A percentile compares a stretch with the other conserved stretches of the same genome.
These are phyloP conservation scores for Bombus huntii DNA, from an alignment of 1,140 invertebrate genomes.

Conservation along the genomic window DNA sequence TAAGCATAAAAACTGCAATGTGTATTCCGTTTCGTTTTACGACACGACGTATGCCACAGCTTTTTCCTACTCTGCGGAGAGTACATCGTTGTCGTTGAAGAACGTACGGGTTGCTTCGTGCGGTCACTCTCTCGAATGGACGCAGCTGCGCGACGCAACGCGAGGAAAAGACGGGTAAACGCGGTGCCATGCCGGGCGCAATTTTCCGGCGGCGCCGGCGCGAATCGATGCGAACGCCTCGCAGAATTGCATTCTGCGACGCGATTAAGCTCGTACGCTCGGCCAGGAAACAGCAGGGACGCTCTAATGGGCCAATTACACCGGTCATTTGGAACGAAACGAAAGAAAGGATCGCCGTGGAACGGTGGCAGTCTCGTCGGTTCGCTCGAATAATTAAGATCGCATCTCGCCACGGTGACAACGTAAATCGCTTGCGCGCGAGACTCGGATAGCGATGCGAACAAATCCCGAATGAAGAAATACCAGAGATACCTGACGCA, in stretches of 20 bases:
- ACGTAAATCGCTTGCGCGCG: conserved; percentile 34
- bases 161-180: neutral
- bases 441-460: no score
- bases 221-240: conserved; percentile 52
- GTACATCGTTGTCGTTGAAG: neutral
- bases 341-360: conserved; percentile 19
- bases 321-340: conserved; percentile 62
- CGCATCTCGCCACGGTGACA: conserved; percentile 62
- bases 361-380: neutral
- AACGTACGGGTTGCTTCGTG: neutral
- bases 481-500: neutral
- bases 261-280: conserved; percentile 24
- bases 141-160: neutral
- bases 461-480: neutral
- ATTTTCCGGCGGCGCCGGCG: conserved; percentile 37
- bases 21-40: conserved; percentile 22
- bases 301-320: conserved; percentile 74
- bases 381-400: conserved; percentile 72
- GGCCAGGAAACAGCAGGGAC: conserved; percentile 39
- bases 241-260: conserved; percentile 49
- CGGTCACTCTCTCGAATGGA: neutral
- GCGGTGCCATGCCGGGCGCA: neutral
- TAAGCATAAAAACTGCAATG: conserved; percentile 4
- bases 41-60: neutral
- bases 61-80: neutral